These are phyloP conservation scores for Accipiter virgatus DNA, from an alignment of 2,113 vertebrate species.

Conservation along the genomic window DNA sequence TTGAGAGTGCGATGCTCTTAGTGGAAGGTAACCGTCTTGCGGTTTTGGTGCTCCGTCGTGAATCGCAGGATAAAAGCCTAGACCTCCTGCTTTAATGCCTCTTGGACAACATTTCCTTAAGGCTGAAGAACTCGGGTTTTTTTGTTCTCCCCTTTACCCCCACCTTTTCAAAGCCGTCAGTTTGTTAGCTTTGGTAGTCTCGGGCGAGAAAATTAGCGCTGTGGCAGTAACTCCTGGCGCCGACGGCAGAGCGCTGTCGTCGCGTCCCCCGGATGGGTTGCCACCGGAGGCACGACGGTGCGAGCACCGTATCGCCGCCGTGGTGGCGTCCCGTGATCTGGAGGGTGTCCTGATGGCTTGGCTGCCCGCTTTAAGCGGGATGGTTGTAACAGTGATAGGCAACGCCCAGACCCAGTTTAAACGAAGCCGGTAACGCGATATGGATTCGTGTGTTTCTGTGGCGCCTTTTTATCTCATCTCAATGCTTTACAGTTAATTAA, in stretches of 20 bases:
- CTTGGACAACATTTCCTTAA: not conserved
- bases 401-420: not conserved
- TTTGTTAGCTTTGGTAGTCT: rapidly evolving
- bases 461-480: not conserved
- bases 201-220: rapidly evolving
- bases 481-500: not conserved
- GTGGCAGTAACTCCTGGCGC: not conserved
- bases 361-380: not conserved
- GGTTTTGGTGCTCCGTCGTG: not conserved
- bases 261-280: not conserved
- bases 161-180: rapidly evolving
- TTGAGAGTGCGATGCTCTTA: not conserved
- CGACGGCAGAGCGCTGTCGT: rapidly evolving
- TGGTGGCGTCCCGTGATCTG: not conserved
- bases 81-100: no score
- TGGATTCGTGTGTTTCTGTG: not conserved
- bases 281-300: not conserved
- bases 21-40: not conserved
- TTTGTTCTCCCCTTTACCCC: rapidly evolving
- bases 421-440: not conserved
- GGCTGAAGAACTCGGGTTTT: not conserved
- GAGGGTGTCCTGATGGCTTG: not conserved
- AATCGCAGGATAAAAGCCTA: not conserved
- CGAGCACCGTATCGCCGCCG: not conserved
- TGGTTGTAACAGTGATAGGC: rapidly evolving